Percentiles rank a stretch among this genome's conserved stretches.
Conservation (phyloP, 2,113 vertebrate genomes). For the Acinonyx jubatus region DNA sequence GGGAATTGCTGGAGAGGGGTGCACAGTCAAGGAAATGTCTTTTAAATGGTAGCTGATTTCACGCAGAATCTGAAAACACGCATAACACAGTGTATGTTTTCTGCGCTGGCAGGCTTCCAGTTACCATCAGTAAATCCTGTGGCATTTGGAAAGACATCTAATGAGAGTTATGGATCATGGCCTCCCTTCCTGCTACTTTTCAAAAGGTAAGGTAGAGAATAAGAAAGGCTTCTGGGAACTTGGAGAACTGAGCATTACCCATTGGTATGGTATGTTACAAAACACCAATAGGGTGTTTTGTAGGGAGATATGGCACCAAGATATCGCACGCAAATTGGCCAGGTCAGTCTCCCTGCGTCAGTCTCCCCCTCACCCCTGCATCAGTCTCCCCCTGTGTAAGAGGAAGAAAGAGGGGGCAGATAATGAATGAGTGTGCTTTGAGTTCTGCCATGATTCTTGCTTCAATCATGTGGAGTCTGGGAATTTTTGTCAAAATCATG, state of each 20-base stretch:
- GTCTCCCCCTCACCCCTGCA: not conserved
- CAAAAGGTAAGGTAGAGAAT: not conserved
- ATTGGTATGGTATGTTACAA: not conserved
- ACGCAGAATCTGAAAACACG: not conserved
- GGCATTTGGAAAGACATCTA: slow-evolving; percentile 4
- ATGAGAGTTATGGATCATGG: not conserved
- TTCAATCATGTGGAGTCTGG: not conserved
- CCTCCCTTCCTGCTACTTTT: slow-evolving; percentile 21
- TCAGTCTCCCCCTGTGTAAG: not conserved
- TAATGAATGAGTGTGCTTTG: not conserved
- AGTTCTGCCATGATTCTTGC: not conserved
- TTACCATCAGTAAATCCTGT: not conserved
- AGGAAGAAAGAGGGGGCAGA: not conserved
- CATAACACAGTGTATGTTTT: not conserved
- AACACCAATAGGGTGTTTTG: not conserved
- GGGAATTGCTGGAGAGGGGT: not conserved
- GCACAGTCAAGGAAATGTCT: not conserved
- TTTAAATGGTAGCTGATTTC: slow-evolving; percentile 33
- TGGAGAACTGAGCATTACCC: not conserved
- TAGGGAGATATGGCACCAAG: not conserved
- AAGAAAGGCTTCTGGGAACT: not conserved
- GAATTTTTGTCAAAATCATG: not conserved
- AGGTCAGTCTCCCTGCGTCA: not conserved
- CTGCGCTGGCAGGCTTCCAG: not conserved
- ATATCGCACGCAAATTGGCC: not conserved